A percentile compares a stretch with the other conserved stretches of the same genome.
These are phyloP conservation scores for Chromis chromis DNA, from an alignment of 2,797 vertebrate species.

Conservation along the genomic window DNA sequence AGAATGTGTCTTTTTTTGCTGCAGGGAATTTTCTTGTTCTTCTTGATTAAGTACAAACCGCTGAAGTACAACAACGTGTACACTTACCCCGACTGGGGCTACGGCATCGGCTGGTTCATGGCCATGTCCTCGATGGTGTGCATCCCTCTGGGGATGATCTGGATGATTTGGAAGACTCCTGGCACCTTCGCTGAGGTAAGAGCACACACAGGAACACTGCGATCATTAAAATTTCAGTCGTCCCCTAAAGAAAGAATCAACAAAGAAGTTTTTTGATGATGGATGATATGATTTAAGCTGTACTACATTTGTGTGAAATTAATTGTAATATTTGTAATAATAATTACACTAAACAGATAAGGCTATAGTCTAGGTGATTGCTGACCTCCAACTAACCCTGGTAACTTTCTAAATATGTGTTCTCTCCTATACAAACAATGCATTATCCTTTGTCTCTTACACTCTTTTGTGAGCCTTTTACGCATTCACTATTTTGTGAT, in stretches of 20 bases:
- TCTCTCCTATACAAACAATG: too few relatives aligned
- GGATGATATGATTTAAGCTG: too few relatives aligned
- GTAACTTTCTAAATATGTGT: too few relatives aligned
- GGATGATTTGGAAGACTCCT: constrained; percentile 92
- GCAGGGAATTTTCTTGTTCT: constrained; percentile 97
- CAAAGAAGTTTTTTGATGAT: too few relatives aligned
- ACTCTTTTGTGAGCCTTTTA: background rate
- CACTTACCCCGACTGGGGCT: constrained; percentile 96
- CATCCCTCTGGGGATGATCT: constrained; percentile 91
- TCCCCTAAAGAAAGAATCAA: background rate
- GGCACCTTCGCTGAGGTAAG: constrained; percentile 93
- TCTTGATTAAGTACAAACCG: constrained; percentile 98
- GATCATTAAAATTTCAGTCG: background rate
- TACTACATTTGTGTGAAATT: background rate
- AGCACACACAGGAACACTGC: background rate
- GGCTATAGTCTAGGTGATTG: background rate
- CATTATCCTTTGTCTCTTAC: background rate
- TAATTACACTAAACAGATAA: background rate
- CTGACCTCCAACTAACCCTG: background rate
- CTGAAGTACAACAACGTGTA: constrained; percentile 98
- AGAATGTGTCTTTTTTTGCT: constrained; percentile 15
- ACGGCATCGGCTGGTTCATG: constrained; percentile 98
- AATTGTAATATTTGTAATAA: too few relatives aligned
- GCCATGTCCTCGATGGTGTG: constrained; percentile 98
- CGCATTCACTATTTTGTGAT: background rate